phyloP scores from a whole-genome alignment of 2,113 vertebrate species.

The Artemisiospiza belli region DNA sequence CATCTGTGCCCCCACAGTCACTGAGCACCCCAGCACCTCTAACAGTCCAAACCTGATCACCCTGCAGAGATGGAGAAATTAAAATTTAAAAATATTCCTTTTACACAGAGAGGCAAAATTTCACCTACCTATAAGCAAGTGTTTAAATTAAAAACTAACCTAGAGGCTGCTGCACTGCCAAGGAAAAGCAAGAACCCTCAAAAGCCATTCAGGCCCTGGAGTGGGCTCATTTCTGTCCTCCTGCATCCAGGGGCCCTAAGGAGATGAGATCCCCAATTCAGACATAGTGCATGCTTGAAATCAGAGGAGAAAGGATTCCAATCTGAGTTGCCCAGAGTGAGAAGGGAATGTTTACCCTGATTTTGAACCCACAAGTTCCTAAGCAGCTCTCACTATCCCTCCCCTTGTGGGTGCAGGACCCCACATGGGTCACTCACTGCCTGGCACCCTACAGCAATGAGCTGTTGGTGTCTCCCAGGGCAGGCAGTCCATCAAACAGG shows the following conservation, averaged over 20 bases:
- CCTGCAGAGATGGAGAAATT: neutral
- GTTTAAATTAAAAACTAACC: neutral
- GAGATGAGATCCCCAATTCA: neutral
- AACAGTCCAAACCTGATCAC: neutral
- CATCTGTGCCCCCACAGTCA: neutral
- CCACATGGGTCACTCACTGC: accelerated
- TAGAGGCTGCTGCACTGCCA: accelerated
- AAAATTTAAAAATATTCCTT: neutral
- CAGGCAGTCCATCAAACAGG: neutral
- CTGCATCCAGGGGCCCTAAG: neutral
- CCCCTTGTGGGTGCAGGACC: accelerated
- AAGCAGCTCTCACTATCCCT: neutral
- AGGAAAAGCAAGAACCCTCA: neutral
- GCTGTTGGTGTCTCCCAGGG: neutral
- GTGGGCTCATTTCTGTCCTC: neutral
- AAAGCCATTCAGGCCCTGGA: neutral
- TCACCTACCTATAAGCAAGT: neutral
- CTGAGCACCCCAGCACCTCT: neutral
- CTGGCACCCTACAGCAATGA: neutral
- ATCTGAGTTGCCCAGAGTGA: neutral
- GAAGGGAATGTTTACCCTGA: neutral
- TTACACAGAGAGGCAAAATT: neutral
- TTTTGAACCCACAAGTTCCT: neutral
- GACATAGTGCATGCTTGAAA: neutral
- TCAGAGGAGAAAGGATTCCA: neutral